Evolutionary conservation across 92 coral and sea anemone species (phyloP).

Genomic region (Heliopora coerulea): DNA sequence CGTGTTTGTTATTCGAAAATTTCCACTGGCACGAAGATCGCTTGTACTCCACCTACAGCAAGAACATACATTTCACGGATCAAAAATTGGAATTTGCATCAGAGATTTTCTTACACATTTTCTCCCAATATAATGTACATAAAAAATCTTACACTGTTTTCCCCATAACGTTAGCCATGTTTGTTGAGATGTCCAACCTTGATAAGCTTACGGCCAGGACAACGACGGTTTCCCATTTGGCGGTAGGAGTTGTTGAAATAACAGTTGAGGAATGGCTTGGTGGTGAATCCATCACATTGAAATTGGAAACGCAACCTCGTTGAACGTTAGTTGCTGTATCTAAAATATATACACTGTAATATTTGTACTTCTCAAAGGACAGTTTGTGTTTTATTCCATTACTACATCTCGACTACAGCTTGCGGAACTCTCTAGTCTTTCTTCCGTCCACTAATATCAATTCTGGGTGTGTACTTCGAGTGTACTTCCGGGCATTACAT

Average conservation of each 20-base stretch:
- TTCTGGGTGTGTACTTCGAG: no score
- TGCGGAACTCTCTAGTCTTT: no score
- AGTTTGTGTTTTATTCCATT: no score
- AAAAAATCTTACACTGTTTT: constrained; percentile 94
- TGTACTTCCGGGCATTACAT: no score
- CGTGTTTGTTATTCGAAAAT: constrained; percentile 83
- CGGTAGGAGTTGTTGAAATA: constrained; percentile 66
- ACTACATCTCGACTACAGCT: no score
- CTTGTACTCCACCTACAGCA: constrained; percentile 87
- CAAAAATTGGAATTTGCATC: not conserved
- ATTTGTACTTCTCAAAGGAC: no score
- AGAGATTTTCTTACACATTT: not conserved
- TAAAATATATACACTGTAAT: not conserved
- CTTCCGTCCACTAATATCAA: no score
- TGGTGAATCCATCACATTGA: constrained; percentile 83
- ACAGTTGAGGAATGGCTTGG: constrained; percentile 81
- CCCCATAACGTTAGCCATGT: constrained; percentile 98
- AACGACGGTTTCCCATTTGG: constrained; percentile 97
- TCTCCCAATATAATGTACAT: no score
- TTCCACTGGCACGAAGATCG: constrained; percentile 89
- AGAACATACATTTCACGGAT: not conserved
- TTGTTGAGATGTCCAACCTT: constrained; percentile 83
- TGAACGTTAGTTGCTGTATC: constrained; percentile 19
- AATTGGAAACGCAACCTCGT: constrained; percentile 2
- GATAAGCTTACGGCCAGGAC: constrained; percentile 93